A percentile compares a stretch with the other conserved stretches of the same genome.
phyloP scores from a whole-genome alignment of 2,113 vertebrate species.

The Hemibates koningsi region DNA sequence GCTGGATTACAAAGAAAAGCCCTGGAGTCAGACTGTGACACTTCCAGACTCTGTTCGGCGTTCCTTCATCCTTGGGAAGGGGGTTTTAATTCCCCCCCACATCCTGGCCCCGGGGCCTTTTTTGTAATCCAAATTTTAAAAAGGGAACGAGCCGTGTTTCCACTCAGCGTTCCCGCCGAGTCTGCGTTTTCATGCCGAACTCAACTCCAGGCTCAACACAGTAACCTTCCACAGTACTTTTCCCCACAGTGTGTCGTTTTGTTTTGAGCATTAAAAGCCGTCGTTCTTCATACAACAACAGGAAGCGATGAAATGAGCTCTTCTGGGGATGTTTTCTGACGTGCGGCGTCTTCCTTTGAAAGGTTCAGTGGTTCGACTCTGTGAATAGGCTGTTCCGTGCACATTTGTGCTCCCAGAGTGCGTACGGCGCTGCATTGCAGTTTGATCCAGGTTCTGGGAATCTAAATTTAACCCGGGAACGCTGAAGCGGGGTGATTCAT shows the following conservation, averaged over 20 bases:
- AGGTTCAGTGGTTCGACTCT: not conserved
- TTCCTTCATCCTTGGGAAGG: not conserved
- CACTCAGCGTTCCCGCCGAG: not conserved
- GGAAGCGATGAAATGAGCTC: not conserved
- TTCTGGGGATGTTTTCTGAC: not conserved
- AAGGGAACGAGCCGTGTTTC: not conserved
- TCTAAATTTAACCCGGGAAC: not conserved
- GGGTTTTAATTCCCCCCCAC: not conserved
- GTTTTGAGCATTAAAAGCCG: not conserved
- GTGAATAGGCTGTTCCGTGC: not conserved
- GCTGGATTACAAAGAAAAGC: not conserved
- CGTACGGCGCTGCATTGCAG: not conserved
- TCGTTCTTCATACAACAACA: not conserved
- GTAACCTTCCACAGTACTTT: not conserved
- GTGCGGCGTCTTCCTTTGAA: too few species aligned
- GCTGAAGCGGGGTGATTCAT: not conserved
- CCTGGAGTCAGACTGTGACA: not conserved
- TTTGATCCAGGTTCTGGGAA: not conserved
- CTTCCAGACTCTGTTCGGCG: not conserved
- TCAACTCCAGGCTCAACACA: not conserved
- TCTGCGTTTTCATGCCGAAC: not conserved
- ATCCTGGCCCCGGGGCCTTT: not conserved
- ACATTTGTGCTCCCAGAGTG: not conserved
- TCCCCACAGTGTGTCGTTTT: fast-evolving
- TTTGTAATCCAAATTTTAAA: not conserved